Evolutionary conservation across 2,113 vertebrate species (phyloP).

Genomic region (Centropus bengalensis): DNA sequence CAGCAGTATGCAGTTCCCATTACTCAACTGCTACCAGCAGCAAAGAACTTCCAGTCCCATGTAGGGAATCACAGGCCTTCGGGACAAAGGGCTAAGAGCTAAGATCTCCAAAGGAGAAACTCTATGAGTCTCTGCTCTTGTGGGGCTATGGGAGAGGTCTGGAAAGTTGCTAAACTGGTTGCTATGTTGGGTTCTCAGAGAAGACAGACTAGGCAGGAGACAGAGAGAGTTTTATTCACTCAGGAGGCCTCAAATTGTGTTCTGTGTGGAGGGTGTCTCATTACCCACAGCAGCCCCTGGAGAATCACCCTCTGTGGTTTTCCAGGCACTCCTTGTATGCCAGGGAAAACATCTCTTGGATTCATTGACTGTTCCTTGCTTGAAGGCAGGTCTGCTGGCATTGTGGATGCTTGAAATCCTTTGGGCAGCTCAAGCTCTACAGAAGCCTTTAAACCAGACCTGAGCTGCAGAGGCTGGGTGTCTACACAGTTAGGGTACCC

Average conservation of each 20-base stretch:
- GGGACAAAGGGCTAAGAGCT: neutral
- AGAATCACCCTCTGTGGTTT: neutral
- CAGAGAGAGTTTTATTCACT: neutral
- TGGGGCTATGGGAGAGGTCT: neutral
- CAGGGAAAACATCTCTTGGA: neutral
- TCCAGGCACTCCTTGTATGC: neutral
- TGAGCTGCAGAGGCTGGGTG: neutral
- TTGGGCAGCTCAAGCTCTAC: neutral
- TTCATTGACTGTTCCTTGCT: neutral
- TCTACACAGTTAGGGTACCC: neutral
- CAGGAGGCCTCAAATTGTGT: neutral
- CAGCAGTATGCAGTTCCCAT: neutral
- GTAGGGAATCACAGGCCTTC: neutral
- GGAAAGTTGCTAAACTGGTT: neutral
- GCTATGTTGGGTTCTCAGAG: neutral
- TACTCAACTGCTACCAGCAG: neutral
- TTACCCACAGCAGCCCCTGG: too few relatives aligned
- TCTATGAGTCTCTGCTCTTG: neutral
- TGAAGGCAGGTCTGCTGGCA: neutral
- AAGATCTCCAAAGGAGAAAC: neutral
- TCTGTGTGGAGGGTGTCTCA: neutral
- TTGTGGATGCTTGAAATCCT: neutral
- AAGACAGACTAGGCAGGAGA: neutral
- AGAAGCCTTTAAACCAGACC: neutral
- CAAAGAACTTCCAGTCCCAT: neutral